These are phyloP conservation scores for Chelmon rostratus DNA, from an alignment of 2,797 vertebrate species.

Conservation along the genomic window DNA sequence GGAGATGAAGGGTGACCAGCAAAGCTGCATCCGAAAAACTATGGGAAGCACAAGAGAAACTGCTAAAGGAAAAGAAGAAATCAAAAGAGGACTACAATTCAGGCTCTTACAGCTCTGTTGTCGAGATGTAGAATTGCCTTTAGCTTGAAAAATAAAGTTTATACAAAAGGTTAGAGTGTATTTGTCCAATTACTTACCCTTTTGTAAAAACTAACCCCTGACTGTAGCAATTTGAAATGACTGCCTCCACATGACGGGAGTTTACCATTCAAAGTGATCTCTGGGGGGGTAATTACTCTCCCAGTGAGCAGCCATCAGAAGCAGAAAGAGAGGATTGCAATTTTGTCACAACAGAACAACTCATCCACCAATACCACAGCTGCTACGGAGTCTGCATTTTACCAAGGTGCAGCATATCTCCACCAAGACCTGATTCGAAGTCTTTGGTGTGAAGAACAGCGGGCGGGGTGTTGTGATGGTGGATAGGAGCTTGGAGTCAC, in stretches of 20 bases:
- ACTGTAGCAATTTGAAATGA: constrained; percentile 48
- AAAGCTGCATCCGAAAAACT: constrained; percentile 2
- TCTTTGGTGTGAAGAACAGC: constrained; percentile 38
- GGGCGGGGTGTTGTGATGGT: constrained; percentile 13
- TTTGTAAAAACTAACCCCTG: constrained; percentile 40
- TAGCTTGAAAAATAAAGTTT: constrained; percentile 4
- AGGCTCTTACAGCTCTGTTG: neutral
- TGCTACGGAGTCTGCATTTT: constrained; percentile 45
- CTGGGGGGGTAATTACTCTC: constrained; percentile 79
- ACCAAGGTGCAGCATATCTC: constrained; percentile 54
- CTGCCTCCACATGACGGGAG: constrained; percentile 54
- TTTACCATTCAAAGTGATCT: constrained; percentile 72
- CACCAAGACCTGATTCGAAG: constrained; percentile 42
- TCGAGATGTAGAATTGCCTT: constrained; percentile 14
- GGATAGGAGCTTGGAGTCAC: neutral
- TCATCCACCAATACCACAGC: constrained; percentile 58
- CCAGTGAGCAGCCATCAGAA: constrained; percentile 73
- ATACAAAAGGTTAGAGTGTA: neutral
- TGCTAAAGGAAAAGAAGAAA: neutral
- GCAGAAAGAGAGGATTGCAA: constrained; percentile 62
- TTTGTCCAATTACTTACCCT: constrained; percentile 21
- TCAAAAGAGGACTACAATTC: neutral
- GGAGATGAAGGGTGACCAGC: constrained; percentile 5
- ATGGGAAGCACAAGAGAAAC: neutral
- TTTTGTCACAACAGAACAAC: constrained; percentile 75